Base-by-base conservation (phyloP, 2,888 invertebrate genomes). In the Sympetrum striolatum region DNA sequence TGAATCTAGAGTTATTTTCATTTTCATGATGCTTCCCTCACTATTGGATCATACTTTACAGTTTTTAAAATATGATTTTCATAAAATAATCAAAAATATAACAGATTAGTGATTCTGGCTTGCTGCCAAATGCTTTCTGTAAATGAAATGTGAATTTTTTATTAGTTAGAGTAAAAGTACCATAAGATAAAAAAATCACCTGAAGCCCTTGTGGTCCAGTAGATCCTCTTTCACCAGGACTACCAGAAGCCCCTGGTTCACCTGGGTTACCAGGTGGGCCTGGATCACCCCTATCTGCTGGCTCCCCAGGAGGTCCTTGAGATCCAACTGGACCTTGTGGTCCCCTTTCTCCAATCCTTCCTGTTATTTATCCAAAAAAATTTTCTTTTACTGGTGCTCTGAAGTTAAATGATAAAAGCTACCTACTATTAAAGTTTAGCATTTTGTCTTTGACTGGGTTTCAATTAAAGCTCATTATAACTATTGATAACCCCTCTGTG, bases 261-360 rank as follows among this genome's bases (percentile, higher is more conserved):
- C 97, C 97, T 10, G 96, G 95, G 0, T 95, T 93, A 1, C 98
- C 98, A 0, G 97, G 96, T 8, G 95, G 94, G 4, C 97, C 97
- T 0, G 96, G 95, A 92, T 97, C 97, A 35, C 97, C 97, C 92
- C 97, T 94, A 93, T 97, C 97, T 0, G 96, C 97, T 81, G 97
- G 96, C 93, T 97, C 97, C 25, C 98, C 98, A 0, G 97, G 97
- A 1, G 97, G 96, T 2, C 98, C 98, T 0, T 95, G 94, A 0
- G 96, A 96, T 80, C 97, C 97, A 37, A 96, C 93, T 25, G 95
- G 95, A n/a, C 98, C 98, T 93, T 96, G 96, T 0, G 95, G 95
- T 0, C 97, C 97, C 93, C 97, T 96, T 92, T 97, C 97, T 91
- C 98, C 97, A 93, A 95, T 95, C 91, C 95, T 95, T 90, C 96